Percentiles rank a stretch among this genome's conserved stretches.
These are phyloP conservation scores for Euthynnus affinis DNA, from an alignment of 2,797 vertebrate species.

Conservation along the genomic window DNA sequence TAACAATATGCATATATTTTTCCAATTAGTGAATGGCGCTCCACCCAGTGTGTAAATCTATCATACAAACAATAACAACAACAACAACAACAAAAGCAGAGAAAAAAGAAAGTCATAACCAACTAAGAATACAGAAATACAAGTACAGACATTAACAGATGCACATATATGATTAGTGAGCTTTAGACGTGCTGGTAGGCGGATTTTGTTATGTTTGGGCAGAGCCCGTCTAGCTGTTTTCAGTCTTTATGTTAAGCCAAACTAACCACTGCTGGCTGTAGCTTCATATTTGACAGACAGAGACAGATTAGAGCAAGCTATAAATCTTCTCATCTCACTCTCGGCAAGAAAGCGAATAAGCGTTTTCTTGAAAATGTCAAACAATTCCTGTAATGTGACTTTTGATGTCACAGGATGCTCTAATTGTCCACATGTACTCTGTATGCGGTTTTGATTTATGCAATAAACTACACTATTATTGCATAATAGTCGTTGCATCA, in stretches of 20 bases:
- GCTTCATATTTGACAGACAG: neutral
- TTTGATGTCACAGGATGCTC: neutral
- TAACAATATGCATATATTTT: neutral
- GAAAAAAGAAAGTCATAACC: too few relatives aligned
- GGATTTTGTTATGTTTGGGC: neutral
- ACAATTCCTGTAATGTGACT: neutral
- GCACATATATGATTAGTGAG: neutral
- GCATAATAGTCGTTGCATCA: conserved; percentile 41
- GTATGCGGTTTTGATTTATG: conserved; percentile 23
- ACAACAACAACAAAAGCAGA: neutral
- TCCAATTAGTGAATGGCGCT: too few relatives aligned
- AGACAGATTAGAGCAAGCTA: neutral
- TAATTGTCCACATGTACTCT: conserved; percentile 4
- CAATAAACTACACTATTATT: conserved; percentile 28
- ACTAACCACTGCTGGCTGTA: neutral
- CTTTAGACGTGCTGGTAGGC: neutral
- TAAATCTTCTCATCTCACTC: conserved; percentile 3
- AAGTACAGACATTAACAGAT: neutral
- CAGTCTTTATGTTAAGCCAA: conserved; percentile 8
- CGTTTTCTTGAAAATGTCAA: neutral
- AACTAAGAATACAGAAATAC: too few relatives aligned
- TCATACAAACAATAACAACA: neutral
- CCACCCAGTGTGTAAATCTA: neutral
- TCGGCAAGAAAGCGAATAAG: neutral
- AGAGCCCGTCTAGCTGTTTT: neutral